Evolutionary conservation across 2,797 vertebrate genomes (phyloP).

Genomic region (Otolemur crassicaudatus): DNA sequence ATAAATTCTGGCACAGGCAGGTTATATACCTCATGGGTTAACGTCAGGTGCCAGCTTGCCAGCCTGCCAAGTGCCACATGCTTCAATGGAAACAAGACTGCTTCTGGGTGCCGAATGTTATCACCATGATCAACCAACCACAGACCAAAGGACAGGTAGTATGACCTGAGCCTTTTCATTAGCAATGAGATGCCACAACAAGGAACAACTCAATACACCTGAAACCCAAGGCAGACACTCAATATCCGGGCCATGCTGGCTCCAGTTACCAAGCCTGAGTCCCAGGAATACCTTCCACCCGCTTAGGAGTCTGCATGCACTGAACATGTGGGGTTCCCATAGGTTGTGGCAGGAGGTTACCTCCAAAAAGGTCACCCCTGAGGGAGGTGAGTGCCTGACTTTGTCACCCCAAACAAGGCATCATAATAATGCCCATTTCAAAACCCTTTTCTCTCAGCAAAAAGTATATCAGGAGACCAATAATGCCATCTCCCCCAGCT

Average conservation of each 20-base stretch:
- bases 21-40: constrained; percentile 58
- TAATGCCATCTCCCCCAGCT: neutral
- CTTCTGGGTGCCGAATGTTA: constrained; percentile 56
- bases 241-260: constrained; percentile 43
- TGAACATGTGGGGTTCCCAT: neutral
- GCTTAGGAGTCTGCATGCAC: neutral
- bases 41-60: constrained; percentile 17
- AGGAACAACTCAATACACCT: constrained; percentile 72
- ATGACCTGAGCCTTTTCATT: constrained; percentile 69
- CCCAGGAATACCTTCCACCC: neutral
- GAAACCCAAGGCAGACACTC: constrained; percentile 80
- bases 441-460: neutral
- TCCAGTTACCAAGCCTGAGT: constrained; percentile 61
- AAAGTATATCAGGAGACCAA: neutral
- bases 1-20: neutral
- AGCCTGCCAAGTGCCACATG: constrained; percentile 18
- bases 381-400: neutral
- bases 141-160: constrained; percentile 21
- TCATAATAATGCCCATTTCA: neutral
- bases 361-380: neutral
- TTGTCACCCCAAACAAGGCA: neutral
- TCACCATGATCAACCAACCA: constrained; percentile 59
- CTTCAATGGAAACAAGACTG: constrained; percentile 68
- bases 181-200: constrained; percentile 58
- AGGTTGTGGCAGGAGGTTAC: neutral